phyloP scores from a whole-genome alignment of 2,113 vertebrate species.

The Leiothrix lutea region DNA sequence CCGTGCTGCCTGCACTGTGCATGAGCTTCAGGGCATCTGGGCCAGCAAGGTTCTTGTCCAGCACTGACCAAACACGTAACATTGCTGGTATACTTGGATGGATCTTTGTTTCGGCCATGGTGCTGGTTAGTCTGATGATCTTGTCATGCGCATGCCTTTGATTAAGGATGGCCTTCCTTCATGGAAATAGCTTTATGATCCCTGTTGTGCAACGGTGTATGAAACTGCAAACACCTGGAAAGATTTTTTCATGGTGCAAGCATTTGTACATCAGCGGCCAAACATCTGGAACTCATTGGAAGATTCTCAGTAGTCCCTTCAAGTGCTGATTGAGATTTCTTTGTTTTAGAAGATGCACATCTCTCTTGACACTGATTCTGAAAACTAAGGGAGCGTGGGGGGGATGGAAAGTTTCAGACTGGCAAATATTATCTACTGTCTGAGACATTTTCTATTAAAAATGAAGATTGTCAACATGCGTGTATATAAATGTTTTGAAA shows the following conservation, averaged over 20 bases:
- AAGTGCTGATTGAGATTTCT: conserved; percentile 1
- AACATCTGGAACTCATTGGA: conserved; percentile 39
- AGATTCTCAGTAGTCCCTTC: conserved; percentile 24
- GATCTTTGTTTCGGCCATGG: neutral
- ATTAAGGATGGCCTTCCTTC: neutral
- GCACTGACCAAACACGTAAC: fast-evolving
- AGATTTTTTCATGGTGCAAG: conserved; percentile 42
- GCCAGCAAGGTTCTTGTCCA: neutral
- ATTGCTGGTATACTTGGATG: fast-evolving
- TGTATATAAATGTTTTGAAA: neutral
- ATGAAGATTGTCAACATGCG: neutral
- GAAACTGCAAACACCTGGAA: conserved; percentile 65
- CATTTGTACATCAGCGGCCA: neutral
- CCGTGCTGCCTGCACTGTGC: neutral
- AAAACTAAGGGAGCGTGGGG: neutral
- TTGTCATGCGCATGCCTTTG: neutral
- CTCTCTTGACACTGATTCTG: neutral
- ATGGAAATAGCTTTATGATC: neutral
- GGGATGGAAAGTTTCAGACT: neutral
- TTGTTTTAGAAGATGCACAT: neutral
- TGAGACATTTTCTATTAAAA: neutral
- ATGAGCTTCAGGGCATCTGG: neutral
- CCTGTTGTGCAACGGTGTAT: conserved; percentile 27
- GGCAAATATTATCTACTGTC: neutral
- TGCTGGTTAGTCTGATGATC: neutral